A percentile compares a stretch with the other conserved stretches of the same genome.
These are phyloP conservation scores for Lepidurus couesii DNA, from an alignment of 1,140 invertebrate genomes.

Conservation along the genomic window DNA sequence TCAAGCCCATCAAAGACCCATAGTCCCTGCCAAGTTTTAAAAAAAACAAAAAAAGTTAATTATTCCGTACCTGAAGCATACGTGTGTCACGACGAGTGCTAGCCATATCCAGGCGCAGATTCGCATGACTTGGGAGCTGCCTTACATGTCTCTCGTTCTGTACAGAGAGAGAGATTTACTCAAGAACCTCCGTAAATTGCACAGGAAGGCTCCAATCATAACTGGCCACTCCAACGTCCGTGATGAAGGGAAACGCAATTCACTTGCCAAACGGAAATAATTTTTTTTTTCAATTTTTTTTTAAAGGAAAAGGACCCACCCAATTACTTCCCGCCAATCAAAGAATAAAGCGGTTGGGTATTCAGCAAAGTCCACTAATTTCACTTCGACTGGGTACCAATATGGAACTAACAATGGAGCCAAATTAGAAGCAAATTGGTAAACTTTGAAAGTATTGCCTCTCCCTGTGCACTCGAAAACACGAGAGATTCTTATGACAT, in stretches of 20 bases:
- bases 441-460: too few species aligned
- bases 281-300: too few species aligned
- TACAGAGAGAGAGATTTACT: neutral
- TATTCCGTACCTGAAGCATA: constrained; percentile 12
- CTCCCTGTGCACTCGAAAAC: too few species aligned
- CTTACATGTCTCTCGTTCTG: constrained; percentile 8
- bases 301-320: too few species aligned
- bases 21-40: neutral
- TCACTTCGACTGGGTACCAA: too few species aligned
- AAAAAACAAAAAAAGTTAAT: neutral
- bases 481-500: too few species aligned
- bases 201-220: constrained; percentile 9
- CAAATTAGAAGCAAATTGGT: too few species aligned
- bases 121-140: constrained; percentile 13
- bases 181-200: neutral
- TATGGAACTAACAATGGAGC: too few species aligned
- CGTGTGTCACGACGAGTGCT: constrained; percentile 13
- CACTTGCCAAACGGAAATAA: neutral
- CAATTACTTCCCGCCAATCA: too few species aligned
- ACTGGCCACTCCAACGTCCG: neutral
- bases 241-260: neutral
- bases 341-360: too few species aligned
- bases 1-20: too few species aligned
- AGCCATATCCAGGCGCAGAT: constrained; percentile 20
- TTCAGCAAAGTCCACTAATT: too few species aligned